Conservation (phyloP, 2,888 invertebrate species). For the Hermaeophaga mercurialis region DNA sequence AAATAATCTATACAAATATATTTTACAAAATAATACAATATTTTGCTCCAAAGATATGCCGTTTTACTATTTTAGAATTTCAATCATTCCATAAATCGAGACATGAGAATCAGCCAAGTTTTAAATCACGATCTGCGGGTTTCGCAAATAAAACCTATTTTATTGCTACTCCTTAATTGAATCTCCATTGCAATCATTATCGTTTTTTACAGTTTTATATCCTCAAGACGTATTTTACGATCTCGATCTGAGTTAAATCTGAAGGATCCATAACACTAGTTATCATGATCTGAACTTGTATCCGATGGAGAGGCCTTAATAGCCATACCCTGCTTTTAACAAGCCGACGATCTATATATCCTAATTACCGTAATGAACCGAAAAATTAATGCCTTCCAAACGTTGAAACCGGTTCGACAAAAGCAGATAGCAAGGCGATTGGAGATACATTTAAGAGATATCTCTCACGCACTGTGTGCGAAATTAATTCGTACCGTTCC, state of each 20-base stretch:
- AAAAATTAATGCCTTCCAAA: slow-evolving; percentile 22
- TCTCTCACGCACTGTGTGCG: slow-evolving; percentile 19
- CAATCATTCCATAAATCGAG: too few species aligned
- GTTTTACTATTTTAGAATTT: too few species aligned
- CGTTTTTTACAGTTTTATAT: not conserved
- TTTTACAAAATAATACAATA: too few species aligned
- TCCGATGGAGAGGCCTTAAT: slow-evolving; percentile 2
- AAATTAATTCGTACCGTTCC: slow-evolving; percentile 16
- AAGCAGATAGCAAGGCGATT: slow-evolving; percentile 5
- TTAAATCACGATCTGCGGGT: too few species aligned
- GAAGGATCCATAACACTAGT: slow-evolving; percentile 3
- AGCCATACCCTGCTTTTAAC: slow-evolving; percentile 9
- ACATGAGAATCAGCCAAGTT: too few species aligned
- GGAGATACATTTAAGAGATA: slow-evolving; percentile 9
- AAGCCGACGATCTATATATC: slow-evolving; percentile 13
- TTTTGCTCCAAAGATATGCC: too few species aligned
- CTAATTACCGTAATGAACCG: slow-evolving; percentile 25
- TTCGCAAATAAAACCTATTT: too few species aligned
- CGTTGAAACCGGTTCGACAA: slow-evolving; percentile 5
- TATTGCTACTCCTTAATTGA: too few species aligned
- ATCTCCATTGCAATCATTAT: not conserved
- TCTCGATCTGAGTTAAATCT: slow-evolving; percentile 13
- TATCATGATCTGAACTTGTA: slow-evolving; percentile 6
- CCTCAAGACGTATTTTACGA: slow-evolving; percentile 2
- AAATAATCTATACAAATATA: too few species aligned